Percentiles rank a stretch among this genome's conserved stretches.
Evolutionary conservation across 2,888 invertebrate species (phyloP).

Genomic region (Coelogynopora nodosa): DNA sequence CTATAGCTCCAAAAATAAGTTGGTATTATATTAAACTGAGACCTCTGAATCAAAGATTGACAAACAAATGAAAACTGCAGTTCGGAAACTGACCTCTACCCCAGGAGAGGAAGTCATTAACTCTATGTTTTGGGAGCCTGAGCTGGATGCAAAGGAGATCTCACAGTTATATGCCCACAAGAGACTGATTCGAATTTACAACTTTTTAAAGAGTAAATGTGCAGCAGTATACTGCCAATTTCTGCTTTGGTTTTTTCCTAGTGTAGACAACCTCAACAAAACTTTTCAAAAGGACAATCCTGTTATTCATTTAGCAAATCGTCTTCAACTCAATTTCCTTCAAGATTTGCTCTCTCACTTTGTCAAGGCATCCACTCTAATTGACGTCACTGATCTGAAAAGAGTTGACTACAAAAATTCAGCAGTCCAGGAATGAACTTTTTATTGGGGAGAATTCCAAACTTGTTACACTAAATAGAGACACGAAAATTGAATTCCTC

Average conservation of each 20-base stretch:
- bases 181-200: no score
- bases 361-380: background rate
- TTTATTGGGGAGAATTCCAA: constrained; percentile 32
- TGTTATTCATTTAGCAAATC: background rate
- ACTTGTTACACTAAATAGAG: constrained; percentile 1
- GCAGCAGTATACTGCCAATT: background rate
- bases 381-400: background rate
- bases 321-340: background rate
- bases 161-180: no score
- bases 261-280: background rate
- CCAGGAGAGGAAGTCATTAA: no score
- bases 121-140: no score
- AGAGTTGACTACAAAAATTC: background rate
- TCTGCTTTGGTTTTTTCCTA: background rate
- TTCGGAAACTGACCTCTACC: no score
- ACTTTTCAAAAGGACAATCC: background rate
- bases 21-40: background rate
- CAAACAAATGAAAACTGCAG: no score
- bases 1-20: background rate
- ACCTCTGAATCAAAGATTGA: no score
- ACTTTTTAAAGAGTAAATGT: background rate
- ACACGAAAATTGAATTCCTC: constrained; percentile 21
- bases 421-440: constrained; percentile 22
- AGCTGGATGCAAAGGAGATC: no score
- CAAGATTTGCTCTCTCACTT: background rate